Evolutionary conservation across 2,888 invertebrate species (phyloP).

Genomic region (Oscheius sp.): DNA sequence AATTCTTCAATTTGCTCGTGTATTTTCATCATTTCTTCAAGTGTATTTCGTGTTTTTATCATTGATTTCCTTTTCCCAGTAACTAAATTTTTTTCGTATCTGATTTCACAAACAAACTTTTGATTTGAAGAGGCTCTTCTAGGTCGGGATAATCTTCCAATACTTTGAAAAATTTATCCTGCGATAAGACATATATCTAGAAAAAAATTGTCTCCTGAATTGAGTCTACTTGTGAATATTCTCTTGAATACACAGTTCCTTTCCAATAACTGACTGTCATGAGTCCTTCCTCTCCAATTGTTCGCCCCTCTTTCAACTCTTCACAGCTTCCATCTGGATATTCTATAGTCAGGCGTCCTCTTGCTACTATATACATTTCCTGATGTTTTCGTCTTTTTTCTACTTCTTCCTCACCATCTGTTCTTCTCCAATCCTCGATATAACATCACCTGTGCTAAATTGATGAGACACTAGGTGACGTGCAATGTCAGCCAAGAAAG

Average conservation of each 20-base stretch:
- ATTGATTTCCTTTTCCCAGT: too few species aligned
- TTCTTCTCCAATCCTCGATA: constrained; percentile 42
- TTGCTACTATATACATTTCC: constrained; percentile 30
- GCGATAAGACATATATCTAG: constrained; percentile 8
- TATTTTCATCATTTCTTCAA: not conserved
- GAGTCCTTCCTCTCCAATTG: constrained; percentile 14
- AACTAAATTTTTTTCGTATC: too few species aligned
- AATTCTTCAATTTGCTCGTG: not conserved
- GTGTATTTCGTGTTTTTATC: too few species aligned
- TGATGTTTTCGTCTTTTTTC: not conserved
- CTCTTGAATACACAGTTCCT: constrained; percentile 1
- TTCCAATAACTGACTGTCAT: not conserved
- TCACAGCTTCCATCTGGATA: not conserved
- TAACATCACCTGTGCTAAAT: constrained; percentile 46
- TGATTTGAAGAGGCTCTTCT: not conserved
- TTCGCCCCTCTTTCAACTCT: not conserved
- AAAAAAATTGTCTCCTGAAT: not conserved
- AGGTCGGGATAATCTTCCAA: constrained; percentile 20
- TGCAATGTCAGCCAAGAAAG: constrained; percentile 15
- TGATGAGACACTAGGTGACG: not conserved
- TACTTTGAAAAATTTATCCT: constrained; percentile 1
- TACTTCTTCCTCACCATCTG: constrained; percentile 31
- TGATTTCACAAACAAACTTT: not conserved
- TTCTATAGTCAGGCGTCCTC: constrained; percentile 1
- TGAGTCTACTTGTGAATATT: constrained; percentile 24